A percentile compares a stretch with the other conserved stretches of the same genome.
Conservation (phyloP, 2,888 invertebrate species). For the Drosophila testacea region DNA sequence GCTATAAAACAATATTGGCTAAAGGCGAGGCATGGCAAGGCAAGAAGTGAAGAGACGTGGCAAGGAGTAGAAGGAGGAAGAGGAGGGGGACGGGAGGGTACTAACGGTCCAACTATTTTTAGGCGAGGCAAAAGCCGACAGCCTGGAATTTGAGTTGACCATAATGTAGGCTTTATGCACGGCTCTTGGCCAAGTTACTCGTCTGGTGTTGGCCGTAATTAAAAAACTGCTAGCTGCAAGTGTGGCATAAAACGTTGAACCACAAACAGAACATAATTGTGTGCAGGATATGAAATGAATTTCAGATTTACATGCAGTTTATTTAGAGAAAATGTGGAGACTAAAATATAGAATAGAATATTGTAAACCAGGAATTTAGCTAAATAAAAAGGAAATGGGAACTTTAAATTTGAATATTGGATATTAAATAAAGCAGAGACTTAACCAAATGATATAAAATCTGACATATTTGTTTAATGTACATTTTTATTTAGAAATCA, state of each 20-base stretch:
- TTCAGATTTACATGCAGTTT: neutral
- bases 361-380: too few relatives aligned
- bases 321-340: neutral
- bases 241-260: slow-evolving; percentile 11
- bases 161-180: slow-evolving; percentile 30
- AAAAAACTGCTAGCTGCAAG: slow-evolving; percentile 34
- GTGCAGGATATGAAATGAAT: neutral
- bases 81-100: neutral
- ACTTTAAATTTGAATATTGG: too few relatives aligned
- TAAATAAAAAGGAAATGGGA: too few relatives aligned
- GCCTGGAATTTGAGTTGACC: slow-evolving; percentile 25
- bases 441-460: too few relatives aligned
- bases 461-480: too few relatives aligned
- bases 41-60: neutral
- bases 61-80: neutral
- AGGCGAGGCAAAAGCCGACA: slow-evolving; percentile 44
- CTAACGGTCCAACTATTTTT: slow-evolving; percentile 52
- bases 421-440: too few relatives aligned
- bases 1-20: slow-evolving; percentile 78
- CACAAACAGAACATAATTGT: slow-evolving; percentile 10
- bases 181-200: slow-evolving; percentile 16
- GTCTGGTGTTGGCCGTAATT: slow-evolving; percentile 46
- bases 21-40: slow-evolving; percentile 66
- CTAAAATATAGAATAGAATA: neutral
- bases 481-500: too few relatives aligned